These are phyloP conservation scores for Gavia stellata DNA, from an alignment of 2,113 vertebrate genomes.

Conservation along the genomic window DNA sequence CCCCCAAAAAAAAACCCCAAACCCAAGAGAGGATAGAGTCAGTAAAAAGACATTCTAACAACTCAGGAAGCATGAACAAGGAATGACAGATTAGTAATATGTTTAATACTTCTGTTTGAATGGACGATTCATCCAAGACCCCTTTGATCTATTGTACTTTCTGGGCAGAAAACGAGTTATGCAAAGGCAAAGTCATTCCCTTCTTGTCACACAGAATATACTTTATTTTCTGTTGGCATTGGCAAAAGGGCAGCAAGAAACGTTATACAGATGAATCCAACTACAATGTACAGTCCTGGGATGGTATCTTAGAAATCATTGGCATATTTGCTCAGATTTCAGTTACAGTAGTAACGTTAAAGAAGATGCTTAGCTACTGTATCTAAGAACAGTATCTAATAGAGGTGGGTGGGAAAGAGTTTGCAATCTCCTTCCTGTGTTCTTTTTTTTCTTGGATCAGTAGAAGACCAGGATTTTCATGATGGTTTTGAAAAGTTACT, in stretches of 20 bases:
- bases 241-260: background rate
- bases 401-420: background rate
- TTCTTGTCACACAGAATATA: constrained; percentile 19
- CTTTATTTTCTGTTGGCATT: background rate
- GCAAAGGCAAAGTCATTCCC: constrained; percentile 30
- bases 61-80: background rate
- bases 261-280: background rate
- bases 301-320: background rate
- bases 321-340: background rate
- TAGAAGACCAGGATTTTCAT: background rate
- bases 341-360: background rate
- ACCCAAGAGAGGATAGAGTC: background rate
- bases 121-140: background rate
- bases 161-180: background rate
- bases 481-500: background rate
- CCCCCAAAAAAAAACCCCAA: fast-evolving
- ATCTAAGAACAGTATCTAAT: background rate
- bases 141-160: background rate
- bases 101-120: background rate
- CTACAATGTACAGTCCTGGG: background rate
- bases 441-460: background rate
- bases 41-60: background rate
- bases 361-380: background rate
- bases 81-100: background rate
- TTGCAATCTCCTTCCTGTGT: background rate